Evolutionary conservation across 2,888 invertebrate species (phyloP).

Genomic region (Athetis lepigone): DNA sequence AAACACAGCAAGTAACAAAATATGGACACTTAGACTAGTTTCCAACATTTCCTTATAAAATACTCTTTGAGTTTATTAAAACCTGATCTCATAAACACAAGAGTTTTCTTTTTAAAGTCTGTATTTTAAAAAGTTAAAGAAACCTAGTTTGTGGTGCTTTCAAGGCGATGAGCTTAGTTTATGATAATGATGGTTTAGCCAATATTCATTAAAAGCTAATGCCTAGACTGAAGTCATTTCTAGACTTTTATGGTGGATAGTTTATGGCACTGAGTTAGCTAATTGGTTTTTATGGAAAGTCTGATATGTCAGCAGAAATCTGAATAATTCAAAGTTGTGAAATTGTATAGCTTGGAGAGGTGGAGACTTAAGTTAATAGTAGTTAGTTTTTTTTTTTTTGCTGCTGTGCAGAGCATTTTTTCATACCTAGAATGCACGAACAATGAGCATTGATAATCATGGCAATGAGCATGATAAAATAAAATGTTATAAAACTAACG

Average conservation of each 20-base stretch:
- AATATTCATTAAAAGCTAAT: slow-evolving; percentile 45
- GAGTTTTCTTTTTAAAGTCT: slow-evolving; percentile 28
- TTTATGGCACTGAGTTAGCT: background rate
- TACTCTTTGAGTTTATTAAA: slow-evolving; percentile 32
- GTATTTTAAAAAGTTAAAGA: slow-evolving; percentile 38
- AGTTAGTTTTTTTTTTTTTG: too few relatives aligned
- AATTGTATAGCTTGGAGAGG: too few relatives aligned
- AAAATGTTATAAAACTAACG: too few relatives aligned
- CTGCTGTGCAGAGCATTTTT: too few relatives aligned
- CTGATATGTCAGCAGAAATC: background rate
- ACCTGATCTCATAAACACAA: slow-evolving; percentile 32
- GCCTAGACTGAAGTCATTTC: slow-evolving; percentile 8
- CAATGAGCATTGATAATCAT: too few relatives aligned
- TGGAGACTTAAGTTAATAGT: too few relatives aligned
- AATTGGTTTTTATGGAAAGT: background rate
- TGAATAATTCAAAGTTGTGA: too few relatives aligned
- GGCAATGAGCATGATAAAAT: too few relatives aligned
- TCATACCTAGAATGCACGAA: too few relatives aligned
- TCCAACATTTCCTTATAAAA: slow-evolving; percentile 8
- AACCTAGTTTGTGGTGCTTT: slow-evolving; percentile 52
- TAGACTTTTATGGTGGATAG: background rate
- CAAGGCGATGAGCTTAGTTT: slow-evolving; percentile 51
- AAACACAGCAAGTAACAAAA: background rate
- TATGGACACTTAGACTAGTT: background rate
- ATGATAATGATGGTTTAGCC: slow-evolving; percentile 28